A percentile compares a stretch with the other conserved stretches of the same genome.
phyloP scores from a whole-genome alignment of 2,888 invertebrate species.

The Leptinotarsa juncta region DNA sequence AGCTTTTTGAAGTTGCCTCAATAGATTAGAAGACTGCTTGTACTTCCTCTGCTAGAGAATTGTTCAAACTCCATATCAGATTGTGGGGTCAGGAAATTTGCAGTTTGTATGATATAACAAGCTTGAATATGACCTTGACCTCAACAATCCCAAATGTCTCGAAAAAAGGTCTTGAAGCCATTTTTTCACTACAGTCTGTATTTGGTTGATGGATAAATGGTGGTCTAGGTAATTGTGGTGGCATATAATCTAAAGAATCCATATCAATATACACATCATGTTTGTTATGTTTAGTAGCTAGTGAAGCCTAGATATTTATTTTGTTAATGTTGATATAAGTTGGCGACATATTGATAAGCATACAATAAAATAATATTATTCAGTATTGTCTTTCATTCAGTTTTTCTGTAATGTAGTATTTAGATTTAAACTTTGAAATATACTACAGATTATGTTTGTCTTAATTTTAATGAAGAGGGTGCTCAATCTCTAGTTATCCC shows the following conservation, averaged over 20 bases:
- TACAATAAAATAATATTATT: conserved; percentile 22
- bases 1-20: conserved; percentile 16
- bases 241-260: conserved; percentile 37
- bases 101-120: not conserved
- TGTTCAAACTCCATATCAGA: conserved; percentile 26
- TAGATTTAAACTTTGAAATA: too few species aligned
- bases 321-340: conserved; percentile 48
- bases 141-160: conserved; percentile 8
- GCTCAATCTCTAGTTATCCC: too few species aligned
- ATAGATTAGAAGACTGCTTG: conserved; percentile 28
- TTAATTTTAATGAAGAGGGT: too few species aligned
- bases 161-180: not conserved
- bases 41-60: conserved; percentile 10
- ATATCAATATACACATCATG: conserved; percentile 50
- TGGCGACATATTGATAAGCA: conserved; percentile 32
- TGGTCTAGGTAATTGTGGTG: conserved; percentile 17
- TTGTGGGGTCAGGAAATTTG: conserved; percentile 1
- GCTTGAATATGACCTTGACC: conserved; percentile 1
- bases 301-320: conserved; percentile 46
- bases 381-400: not conserved
- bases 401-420: too few species aligned
- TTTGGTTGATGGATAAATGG: conserved; percentile 2
- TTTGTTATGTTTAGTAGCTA: conserved; percentile 45
- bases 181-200: not conserved
- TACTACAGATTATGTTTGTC: too few species aligned